A percentile compares a stretch with the other conserved stretches of the same genome.
Conservation (phyloP, 2,797 vertebrate genomes). For the Phaenicophaeus curvirostris region DNA sequence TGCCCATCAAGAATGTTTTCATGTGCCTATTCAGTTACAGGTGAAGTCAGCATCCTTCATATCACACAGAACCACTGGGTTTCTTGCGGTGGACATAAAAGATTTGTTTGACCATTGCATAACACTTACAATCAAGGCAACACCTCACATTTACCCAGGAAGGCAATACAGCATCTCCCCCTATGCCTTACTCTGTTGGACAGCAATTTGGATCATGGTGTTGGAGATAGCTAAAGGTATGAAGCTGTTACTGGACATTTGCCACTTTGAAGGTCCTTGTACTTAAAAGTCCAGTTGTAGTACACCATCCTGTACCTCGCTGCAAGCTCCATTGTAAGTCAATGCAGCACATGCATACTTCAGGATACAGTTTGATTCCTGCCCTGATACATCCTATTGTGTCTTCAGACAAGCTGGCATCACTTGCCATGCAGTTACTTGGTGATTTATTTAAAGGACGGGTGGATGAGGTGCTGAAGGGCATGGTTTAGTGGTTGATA, state of each 20-base stretch:
- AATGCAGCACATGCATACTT: fast-evolving
- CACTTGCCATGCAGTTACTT: not conserved
- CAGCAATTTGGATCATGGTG: not conserved
- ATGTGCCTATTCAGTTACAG: not conserved
- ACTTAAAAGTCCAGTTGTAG: not conserved
- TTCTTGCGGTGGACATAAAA: not conserved
- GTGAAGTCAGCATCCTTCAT: not conserved
- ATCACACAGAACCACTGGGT: not conserved
- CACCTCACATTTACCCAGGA: not conserved
- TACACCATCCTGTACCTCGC: not conserved
- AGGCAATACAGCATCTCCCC: not conserved
- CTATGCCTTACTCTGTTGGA: not conserved
- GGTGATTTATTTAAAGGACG: not conserved
- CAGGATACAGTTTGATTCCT: not conserved
- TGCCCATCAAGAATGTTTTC: not conserved
- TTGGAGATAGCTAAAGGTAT: not conserved
- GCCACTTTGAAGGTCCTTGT: not conserved
- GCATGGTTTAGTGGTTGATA: too few relatives aligned
- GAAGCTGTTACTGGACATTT: not conserved
- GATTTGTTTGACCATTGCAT: not conserved
- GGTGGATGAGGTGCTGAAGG: too few relatives aligned
- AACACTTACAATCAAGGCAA: not conserved
- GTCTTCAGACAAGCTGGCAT: not conserved
- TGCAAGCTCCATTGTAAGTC: not conserved
- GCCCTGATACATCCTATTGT: not conserved